Percentiles rank a stretch among this genome's conserved stretches.
These are phyloP conservation scores for Coelopa pilipes DNA, from an alignment of 2,888 invertebrate species.

Conservation along the genomic window DNA sequence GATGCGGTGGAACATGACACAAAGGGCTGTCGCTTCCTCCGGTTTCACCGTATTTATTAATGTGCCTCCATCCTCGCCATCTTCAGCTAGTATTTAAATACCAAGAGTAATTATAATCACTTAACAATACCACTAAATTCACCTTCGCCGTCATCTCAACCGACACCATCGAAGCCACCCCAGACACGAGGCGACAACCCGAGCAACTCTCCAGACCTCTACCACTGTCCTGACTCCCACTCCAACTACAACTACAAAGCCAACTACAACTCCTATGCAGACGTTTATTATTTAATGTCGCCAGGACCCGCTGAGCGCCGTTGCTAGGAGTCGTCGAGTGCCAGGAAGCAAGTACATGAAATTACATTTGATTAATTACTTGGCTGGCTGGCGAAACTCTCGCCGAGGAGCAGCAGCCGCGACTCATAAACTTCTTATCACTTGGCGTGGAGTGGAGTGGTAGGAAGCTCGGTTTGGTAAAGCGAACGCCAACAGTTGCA, in stretches of 20 bases:
- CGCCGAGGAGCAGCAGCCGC: background rate
- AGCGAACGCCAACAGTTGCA: background rate
- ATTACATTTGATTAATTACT: slow-evolving; percentile 40
- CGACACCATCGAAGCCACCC: background rate
- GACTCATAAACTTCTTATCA: slow-evolving; percentile 32
- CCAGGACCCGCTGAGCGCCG: background rate
- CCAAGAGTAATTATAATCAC: slow-evolving; percentile 37
- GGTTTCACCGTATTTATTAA: too few species aligned
- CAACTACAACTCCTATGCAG: background rate
- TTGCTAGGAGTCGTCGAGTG: background rate
- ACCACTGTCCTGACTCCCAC: background rate
- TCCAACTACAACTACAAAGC: background rate
- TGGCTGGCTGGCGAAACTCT: slow-evolving; percentile 9
- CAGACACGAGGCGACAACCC: too few species aligned
- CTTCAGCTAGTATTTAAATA: slow-evolving; percentile 15
- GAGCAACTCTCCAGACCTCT: too few species aligned
- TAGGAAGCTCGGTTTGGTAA: background rate
- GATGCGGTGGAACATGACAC: too few species aligned
- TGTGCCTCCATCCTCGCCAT: too few species aligned
- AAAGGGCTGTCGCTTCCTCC: too few species aligned
- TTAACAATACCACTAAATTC: slow-evolving; percentile 38
- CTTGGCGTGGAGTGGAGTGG: background rate
- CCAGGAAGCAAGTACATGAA: slow-evolving; percentile 27
- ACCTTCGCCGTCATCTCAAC: slow-evolving; percentile 19
- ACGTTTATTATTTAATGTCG: slow-evolving; percentile 10